Conservation (phyloP, 2,797 vertebrate genomes). For the Thripadectes ignobilis region DNA sequence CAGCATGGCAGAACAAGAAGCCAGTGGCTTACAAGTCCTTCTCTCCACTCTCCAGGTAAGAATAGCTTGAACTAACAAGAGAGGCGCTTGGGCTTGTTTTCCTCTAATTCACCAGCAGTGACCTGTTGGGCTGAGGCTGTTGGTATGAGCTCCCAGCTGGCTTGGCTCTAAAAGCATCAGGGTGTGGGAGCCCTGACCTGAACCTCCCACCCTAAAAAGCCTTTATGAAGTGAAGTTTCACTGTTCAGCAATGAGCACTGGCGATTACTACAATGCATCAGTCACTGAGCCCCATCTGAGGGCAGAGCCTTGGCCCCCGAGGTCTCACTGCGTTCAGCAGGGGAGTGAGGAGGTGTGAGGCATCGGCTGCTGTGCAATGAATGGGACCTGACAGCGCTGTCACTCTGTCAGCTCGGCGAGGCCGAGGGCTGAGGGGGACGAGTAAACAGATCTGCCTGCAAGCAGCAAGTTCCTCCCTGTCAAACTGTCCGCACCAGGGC, state of each 20-base stretch:
- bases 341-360: conserved; percentile 1
- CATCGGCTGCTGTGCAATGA: not conserved
- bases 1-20: conserved; percentile 82
- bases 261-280: not conserved
- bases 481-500: not conserved
- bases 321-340: rapidly evolving
- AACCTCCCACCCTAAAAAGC: conserved; percentile 18
- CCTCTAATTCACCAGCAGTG: not conserved
- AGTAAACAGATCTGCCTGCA: not conserved
- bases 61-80: conserved; percentile 34
- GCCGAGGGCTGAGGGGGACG: not conserved
- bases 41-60: conserved; percentile 91
- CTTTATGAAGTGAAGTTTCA: conserved; percentile 13
- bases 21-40: conserved; percentile 87
- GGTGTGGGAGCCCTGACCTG: not conserved
- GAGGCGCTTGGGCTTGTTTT: not conserved
- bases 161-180: not conserved
- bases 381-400: not conserved
- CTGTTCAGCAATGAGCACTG: not conserved
- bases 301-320: not conserved
- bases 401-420: not conserved
- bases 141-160: not conserved
- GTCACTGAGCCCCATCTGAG: not conserved
- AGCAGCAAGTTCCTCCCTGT: not conserved
- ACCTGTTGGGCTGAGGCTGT: not conserved